Evolutionary conservation across 2,888 invertebrate species (phyloP).

Genomic region (Hypsopygia costalis): DNA sequence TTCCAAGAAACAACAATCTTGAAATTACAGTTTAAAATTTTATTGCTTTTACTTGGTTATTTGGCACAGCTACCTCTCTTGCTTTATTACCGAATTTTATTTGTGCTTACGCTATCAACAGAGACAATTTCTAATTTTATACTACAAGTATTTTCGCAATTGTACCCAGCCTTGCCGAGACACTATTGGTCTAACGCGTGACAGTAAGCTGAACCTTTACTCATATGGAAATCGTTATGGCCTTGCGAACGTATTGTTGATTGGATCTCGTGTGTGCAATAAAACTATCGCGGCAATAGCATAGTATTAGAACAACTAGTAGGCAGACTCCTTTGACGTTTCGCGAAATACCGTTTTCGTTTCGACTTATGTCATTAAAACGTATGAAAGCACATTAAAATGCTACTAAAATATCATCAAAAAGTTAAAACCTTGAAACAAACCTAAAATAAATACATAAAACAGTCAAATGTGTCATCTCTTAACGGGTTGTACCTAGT

Average conservation of each 20-base stretch:
- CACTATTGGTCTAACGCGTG: conserved; percentile 30
- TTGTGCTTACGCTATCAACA: conserved; percentile 3
- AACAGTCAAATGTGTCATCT: no score
- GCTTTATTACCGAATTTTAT: conserved; percentile 8
- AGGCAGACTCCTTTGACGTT: no score
- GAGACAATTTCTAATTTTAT: neutral
- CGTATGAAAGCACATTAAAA: no score
- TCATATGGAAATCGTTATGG: conserved; percentile 36
- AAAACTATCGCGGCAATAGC: neutral
- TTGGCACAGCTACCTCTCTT: conserved; percentile 6
- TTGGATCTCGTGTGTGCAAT: conserved; percentile 21
- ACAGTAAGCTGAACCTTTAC: conserved; percentile 28
- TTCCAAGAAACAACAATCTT: conserved; percentile 1
- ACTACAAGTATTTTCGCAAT: conserved; percentile 2
- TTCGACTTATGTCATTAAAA: no score
- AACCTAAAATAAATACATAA: no score
- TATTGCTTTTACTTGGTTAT: conserved; percentile 3
- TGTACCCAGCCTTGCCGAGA: conserved; percentile 18
- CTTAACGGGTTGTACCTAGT: no score
- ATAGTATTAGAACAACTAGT: no score
- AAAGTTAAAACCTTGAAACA: no score
- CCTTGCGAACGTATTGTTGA: conserved; percentile 31
- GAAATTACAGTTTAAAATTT: conserved; percentile 3
- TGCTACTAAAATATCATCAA: no score
- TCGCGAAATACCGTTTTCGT: no score